Base-by-base conservation (phyloP, 2,888 invertebrate species). In the Philhelius pedissequus region DNA sequence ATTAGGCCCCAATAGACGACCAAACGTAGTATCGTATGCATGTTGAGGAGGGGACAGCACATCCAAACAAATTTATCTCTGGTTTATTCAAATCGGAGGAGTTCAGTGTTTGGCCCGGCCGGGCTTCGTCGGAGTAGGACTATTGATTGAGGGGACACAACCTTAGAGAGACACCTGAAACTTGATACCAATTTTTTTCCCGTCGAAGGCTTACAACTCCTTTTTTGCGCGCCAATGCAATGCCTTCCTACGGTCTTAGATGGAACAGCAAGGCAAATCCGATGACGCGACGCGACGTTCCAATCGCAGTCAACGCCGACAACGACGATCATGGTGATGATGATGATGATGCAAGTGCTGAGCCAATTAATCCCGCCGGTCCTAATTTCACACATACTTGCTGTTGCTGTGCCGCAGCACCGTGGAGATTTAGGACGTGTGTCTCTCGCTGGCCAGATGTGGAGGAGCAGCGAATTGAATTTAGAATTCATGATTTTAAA, bases 351-450 rank as follows among this genome's bases (percentile, higher is more conserved):
- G 83, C 78, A 83, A 83, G 78, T 83, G 78, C 78, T 70, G 83
- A 83, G 83, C 83, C 83, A 83, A 83, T 83, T 83, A 83, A 83
- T 83, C 78, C 83, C 56, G 83, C 64, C 74, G 70, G 74, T 83
- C 83, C 83, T 83, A 83, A 83, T 83, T 83, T 83, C 83, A 78
- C 83, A 83, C 83, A 70, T 83, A 78, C 74, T 83, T 74, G 74
- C 27, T 22, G 13, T 4, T 18, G 22, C n/a, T n/a, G n/a, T n/a
- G n/a, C n/a, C n/a, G n/a, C n/a, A n/a, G n/a, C n/a, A n/a, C n/a
- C n/a, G 18, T 30, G 45, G 69, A 83, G 78, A 83, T 78, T 83
- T 75, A 83, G 78, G 45, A 74, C 64, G 48, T 66, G 64, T 70
- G 83, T 70, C 71, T 27, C 30, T 22, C n/a, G 13, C 22, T 9